These are phyloP conservation scores for Megaustenia siamemsis DNA, from an alignment of 2,888 invertebrate genomes.

Conservation along the genomic window DNA sequence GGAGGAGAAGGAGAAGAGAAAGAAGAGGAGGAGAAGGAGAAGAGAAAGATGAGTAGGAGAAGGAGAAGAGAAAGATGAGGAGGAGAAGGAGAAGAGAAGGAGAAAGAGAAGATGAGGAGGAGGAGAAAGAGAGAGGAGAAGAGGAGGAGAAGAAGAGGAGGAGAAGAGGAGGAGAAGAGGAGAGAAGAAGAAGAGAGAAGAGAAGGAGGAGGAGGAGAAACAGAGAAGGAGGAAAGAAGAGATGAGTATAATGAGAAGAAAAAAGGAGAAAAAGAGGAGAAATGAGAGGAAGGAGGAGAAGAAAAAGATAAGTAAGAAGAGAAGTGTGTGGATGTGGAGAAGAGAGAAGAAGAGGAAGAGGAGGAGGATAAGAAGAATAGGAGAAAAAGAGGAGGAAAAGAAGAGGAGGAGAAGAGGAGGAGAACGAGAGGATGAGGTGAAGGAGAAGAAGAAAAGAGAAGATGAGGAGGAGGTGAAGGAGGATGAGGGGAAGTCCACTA, in stretches of 20 bases:
- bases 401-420: neutral
- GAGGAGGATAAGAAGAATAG: no score
- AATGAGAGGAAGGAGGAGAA: neutral
- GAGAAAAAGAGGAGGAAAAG: neutral
- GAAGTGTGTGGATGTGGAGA: neutral
- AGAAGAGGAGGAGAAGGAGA: no score
- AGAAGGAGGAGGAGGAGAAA: no score
- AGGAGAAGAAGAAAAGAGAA: no score
- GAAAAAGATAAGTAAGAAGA: neutral
- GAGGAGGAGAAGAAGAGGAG: neutral
- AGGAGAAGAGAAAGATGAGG: no score
- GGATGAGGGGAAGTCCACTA: neutral
- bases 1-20: no score
- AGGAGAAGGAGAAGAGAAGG: no score
- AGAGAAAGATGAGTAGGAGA: no score
- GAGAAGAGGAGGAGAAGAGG: neutral
- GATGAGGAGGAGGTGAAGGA: no score
- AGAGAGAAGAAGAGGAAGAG: no score
- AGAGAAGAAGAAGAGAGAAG: neutral
- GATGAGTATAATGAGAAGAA: neutral
- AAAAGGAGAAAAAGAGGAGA: neutral
- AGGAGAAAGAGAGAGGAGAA: neutral
- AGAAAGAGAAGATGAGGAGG: no score
- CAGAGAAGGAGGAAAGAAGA: neutral
- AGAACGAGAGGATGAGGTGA: neutral